phyloP scores from a whole-genome alignment of 2,888 invertebrate species.

The Theristus sp. region DNA sequence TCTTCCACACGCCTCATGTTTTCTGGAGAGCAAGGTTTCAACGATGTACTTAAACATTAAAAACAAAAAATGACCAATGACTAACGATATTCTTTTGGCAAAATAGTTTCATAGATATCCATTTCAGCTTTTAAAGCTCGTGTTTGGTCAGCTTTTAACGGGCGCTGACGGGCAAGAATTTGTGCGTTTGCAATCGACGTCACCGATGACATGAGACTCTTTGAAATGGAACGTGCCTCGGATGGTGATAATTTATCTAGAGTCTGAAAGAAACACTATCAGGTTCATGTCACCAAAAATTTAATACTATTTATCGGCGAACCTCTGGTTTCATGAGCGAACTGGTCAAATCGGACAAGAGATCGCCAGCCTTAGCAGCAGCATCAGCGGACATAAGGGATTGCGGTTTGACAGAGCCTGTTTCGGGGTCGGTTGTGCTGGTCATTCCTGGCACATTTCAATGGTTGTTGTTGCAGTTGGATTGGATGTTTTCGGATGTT shows the following conservation, averaged over 20 bases:
- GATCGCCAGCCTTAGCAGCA: background rate
- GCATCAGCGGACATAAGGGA: background rate
- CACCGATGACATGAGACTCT: background rate
- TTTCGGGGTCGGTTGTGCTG: too few relatives aligned
- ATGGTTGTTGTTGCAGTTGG: background rate
- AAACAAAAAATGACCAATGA: background rate
- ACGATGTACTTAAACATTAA: background rate
- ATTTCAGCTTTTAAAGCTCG: background rate
- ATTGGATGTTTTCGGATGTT: too few relatives aligned
- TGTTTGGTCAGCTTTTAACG: background rate
- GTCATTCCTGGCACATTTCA: too few relatives aligned
- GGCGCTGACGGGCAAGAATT: background rate
- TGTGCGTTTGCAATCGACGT: background rate
- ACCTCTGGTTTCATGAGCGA: background rate
- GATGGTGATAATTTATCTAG: background rate
- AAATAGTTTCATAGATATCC: background rate
- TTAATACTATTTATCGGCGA: too few relatives aligned
- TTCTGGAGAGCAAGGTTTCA: background rate
- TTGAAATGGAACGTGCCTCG: background rate
- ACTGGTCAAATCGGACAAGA: background rate
- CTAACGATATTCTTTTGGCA: background rate
- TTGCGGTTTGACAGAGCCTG: background rate
- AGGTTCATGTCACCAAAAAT: too few relatives aligned
- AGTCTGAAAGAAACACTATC: too few relatives aligned
- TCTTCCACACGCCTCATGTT: constrained; percentile 2